Conservation (phyloP, 2,888 invertebrate genomes). For the Ochropleura plecta region DNA sequence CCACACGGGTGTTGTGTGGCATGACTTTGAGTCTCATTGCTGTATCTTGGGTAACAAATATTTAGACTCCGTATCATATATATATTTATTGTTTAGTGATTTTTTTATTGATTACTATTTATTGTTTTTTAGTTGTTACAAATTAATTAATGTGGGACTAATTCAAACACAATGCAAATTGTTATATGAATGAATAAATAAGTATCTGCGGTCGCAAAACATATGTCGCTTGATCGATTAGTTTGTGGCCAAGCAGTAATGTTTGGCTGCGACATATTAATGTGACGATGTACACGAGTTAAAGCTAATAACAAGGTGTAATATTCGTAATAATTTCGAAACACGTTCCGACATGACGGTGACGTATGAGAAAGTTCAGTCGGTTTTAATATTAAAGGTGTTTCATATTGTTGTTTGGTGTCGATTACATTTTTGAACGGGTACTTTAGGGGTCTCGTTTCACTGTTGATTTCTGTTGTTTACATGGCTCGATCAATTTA, state of each 20-base stretch:
- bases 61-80: no score
- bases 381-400: slow-evolving; percentile 19
- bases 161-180: no score
- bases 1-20: no score
- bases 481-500: background rate
- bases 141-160: no score
- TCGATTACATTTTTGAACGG: background rate
- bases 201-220: no score
- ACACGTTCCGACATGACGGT: slow-evolving; percentile 14
- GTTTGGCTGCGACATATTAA: slow-evolving; percentile 33
- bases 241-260: background rate
- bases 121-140: no score
- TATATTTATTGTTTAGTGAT: no score
- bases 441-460: background rate
- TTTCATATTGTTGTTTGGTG: slow-evolving; percentile 19
- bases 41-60: no score
- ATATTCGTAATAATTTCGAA: slow-evolving; percentile 42
- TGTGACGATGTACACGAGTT: slow-evolving; percentile 19
- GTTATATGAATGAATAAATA: no score
- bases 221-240: background rate
- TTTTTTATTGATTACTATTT: no score
- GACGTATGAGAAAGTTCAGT: slow-evolving; percentile 13
- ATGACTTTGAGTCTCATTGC: no score
- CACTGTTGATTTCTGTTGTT: background rate
- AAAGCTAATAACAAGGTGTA: slow-evolving; percentile 35